Evolutionary conservation across 2,113 vertebrate genomes (phyloP).

Genomic region (Haemorhous mexicanus): DNA sequence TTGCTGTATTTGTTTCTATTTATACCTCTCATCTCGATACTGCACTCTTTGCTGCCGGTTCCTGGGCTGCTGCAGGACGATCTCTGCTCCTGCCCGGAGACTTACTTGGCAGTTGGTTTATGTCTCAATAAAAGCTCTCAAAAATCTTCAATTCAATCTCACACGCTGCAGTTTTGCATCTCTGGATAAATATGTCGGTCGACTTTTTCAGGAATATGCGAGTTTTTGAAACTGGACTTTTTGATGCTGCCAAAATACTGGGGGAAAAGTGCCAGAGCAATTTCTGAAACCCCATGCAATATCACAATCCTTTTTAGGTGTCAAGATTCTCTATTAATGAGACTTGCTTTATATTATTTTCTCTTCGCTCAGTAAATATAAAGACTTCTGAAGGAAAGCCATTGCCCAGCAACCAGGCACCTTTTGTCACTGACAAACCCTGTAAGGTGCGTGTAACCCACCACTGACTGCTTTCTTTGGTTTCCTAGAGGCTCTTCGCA

Average conservation of each 20-base stretch:
- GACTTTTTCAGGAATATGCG: not conserved
- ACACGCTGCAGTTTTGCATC: not conserved
- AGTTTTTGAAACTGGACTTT: not conserved
- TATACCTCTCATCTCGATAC: not conserved
- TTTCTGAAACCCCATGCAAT: constrained; percentile 58
- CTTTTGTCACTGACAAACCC: not conserved
- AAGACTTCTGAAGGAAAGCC: not conserved
- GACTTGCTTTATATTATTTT: not conserved
- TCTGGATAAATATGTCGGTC: not conserved
- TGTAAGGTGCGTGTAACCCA: not conserved
- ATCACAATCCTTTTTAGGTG: not conserved
- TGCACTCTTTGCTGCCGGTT: not conserved
- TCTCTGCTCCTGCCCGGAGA: not conserved
- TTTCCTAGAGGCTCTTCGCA: not conserved
- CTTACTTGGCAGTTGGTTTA: not conserved
- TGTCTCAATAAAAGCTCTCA: not conserved
- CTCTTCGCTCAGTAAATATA: not conserved
- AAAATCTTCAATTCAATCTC: not conserved
- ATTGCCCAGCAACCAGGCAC: not conserved
- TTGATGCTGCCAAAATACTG: constrained; percentile 5
- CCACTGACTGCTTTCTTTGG: not conserved
- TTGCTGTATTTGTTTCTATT: not conserved
- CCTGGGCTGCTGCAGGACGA: not conserved
- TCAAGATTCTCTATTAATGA: not conserved
- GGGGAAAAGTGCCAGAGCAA: not conserved